These are phyloP conservation scores for Aleiodes leptofemur DNA, from an alignment of 2,888 invertebrate genomes.

Conservation along the genomic window DNA sequence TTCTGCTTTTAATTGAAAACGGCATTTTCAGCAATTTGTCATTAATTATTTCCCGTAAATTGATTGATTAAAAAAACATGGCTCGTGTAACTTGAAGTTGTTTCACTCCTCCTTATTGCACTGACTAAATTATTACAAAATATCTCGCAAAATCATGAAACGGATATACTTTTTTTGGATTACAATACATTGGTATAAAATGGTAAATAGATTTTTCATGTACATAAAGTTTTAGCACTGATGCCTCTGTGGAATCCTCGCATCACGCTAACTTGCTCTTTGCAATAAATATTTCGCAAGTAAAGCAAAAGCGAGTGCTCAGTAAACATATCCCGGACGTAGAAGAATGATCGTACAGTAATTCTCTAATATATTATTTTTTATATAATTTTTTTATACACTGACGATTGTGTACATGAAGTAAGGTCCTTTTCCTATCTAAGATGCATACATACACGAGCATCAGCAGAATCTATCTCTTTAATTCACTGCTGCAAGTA, in stretches of 20 bases:
- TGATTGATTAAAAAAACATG: not conserved
- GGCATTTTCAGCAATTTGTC: not conserved
- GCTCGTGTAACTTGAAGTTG: too few relatives aligned
- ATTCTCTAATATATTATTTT: slow-evolving; percentile 25
- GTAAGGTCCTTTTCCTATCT: not conserved
- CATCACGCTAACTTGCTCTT: slow-evolving; percentile 5
- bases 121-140: slow-evolving; percentile 6
- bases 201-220: not conserved
- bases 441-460: slow-evolving; percentile 3
- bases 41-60: slow-evolving; percentile 15
- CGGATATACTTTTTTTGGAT: slow-evolving; percentile 9
- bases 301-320: slow-evolving; percentile 38
- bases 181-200: slow-evolving; percentile 5
- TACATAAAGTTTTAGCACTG: too few relatives aligned
- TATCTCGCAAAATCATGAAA: slow-evolving; percentile 6
- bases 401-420: not conserved
- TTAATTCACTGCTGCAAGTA: not conserved
- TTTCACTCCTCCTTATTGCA: too few relatives aligned
- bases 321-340: slow-evolving; percentile 41
- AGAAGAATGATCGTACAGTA: slow-evolving; percentile 32
- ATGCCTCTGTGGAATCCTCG: slow-evolving; percentile 11
- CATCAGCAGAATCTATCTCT: not conserved
- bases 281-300: slow-evolving; percentile 42
- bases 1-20: not conserved
- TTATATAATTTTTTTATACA: not conserved